Conservation (phyloP, 2,888 invertebrate genomes). For the Ormia ochracea region DNA sequence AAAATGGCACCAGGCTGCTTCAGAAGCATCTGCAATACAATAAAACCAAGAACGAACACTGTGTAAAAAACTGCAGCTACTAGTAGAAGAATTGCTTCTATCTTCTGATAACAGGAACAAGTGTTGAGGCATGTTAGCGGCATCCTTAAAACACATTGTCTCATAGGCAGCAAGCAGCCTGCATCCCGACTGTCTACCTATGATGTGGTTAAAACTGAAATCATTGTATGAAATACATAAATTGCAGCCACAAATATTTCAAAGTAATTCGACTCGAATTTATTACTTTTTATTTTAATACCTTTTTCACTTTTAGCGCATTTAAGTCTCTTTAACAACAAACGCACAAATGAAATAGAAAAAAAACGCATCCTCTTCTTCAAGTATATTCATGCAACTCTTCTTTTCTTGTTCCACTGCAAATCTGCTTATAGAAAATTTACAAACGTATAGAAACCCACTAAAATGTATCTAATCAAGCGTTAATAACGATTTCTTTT, state of each 20-base stretch:
- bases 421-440: not conserved
- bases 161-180: no score
- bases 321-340: constrained; percentile 33
- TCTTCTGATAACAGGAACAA: constrained; percentile 34
- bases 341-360: not conserved
- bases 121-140: constrained; percentile 58
- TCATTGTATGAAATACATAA: not conserved
- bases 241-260: not conserved
- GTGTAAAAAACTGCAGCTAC: not conserved
- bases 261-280: constrained; percentile 43
- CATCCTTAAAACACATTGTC: constrained; percentile 27
- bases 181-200: not conserved
- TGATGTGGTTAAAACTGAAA: not conserved
- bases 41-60: not conserved
- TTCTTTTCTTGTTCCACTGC: constrained; percentile 2
- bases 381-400: constrained; percentile 10
- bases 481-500: constrained; percentile 40
- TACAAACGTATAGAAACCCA: constrained; percentile 43
- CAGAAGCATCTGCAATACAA: constrained; percentile 53
- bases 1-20: constrained; percentile 31
- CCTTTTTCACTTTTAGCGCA: constrained; percentile 59
- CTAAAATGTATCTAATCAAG: constrained; percentile 54
- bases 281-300: constrained; percentile 51
- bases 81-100: constrained; percentile 9
- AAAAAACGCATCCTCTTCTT: constrained; percentile 15